A percentile compares a stretch with the other conserved stretches of the same genome.
Conservation (phyloP, 1,140 invertebrate species). For the Drosophila burlai region DNA sequence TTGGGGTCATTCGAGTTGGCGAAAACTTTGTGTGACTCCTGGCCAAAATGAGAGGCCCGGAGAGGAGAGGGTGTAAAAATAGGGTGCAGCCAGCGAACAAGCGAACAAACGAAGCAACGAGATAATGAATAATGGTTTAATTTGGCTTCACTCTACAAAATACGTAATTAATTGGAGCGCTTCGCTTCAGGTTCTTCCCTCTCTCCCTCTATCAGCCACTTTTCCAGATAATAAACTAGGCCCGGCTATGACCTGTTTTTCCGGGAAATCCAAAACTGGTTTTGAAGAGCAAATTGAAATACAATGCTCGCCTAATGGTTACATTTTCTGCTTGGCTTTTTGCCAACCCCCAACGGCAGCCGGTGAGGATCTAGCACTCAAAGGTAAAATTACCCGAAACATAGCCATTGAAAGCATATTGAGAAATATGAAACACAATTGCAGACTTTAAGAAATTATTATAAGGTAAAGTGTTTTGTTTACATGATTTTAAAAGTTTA, state of each 20-base stretch:
- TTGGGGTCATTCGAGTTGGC: slow-evolving; percentile 28
- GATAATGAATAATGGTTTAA: slow-evolving; percentile 83
- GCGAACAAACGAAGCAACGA: slow-evolving; percentile 27
- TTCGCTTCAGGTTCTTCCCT: slow-evolving; percentile 5
- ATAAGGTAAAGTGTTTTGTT: neutral
- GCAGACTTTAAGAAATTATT: neutral
- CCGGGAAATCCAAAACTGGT: slow-evolving; percentile 29
- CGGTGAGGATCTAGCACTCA: neutral
- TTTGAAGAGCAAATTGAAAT: slow-evolving; percentile 49
- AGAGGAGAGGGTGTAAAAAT: slow-evolving; percentile 29
- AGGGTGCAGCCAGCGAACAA: slow-evolving; percentile 41
- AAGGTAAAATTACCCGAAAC: neutral
- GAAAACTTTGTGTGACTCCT: slow-evolving; percentile 54
- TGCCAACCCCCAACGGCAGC: slow-evolving; percentile 12
- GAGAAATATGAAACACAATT: neutral
- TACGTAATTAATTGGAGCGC: slow-evolving; percentile 74
- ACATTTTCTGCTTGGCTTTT: slow-evolving; percentile 32
- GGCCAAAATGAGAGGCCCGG: slow-evolving; percentile 5
- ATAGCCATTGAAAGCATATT: neutral
- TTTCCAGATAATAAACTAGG: slow-evolving; percentile 37
- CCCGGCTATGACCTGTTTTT: slow-evolving; percentile 21
- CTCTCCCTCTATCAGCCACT: neutral
- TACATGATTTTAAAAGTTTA: neutral
- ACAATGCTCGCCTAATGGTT: slow-evolving; percentile 44
- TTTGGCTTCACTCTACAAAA: slow-evolving; percentile 75